Evolutionary conservation across 1,140 invertebrate genomes (phyloP), one percentile per base, ranked within the genome.

Genomic region (Venturia canescens): DNA sequence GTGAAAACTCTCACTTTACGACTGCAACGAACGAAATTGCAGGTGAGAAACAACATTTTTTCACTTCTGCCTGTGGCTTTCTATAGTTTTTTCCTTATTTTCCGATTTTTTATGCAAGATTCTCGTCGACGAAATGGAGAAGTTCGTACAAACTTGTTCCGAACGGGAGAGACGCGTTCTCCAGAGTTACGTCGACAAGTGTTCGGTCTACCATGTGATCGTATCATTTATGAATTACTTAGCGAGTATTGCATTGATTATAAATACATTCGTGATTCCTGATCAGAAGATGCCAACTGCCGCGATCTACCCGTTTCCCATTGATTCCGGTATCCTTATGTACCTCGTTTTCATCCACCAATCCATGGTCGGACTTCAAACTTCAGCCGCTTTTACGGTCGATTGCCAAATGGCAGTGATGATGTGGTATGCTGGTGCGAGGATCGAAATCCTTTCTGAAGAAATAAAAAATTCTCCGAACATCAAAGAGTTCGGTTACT

Each of bases 331-430:
- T 23, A 15, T 50, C 4, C 4, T 15, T 0, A 21, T 67, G 0
- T 84, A 83, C 44, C 48, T 91, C 3, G 72, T 88, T 75, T 90
- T 86, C 63, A 18, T 89, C 1, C 87, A 89, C 80, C 89, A 91
- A 50, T 81, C 84, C 26, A 79, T 88, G 0, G 84, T 75, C 7
- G 87, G 84, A 0, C 75, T 89, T 21, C 88, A 89, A 66, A 82
- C 60, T 11, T 77, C 86, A 9, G 79, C 87, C 13, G 82, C 79
- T 13, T 80, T 87, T 70, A 83, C 83, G 0, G 72, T 87, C 11
- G 87, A 90, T 50, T 86, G 83, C 71, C 84, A 84, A 18, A n/a
- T 86, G 0, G 84, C 84, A 1, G 23, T 87, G 38, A 71, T 89
- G 6, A 31, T 91, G 26, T 88, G 87, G 83, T 89, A 83, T 53